Evolutionary conservation across 2,113 vertebrate genomes (phyloP), one percentile per base, ranked within the genome.

Genomic region (Silurus asotus): DNA sequence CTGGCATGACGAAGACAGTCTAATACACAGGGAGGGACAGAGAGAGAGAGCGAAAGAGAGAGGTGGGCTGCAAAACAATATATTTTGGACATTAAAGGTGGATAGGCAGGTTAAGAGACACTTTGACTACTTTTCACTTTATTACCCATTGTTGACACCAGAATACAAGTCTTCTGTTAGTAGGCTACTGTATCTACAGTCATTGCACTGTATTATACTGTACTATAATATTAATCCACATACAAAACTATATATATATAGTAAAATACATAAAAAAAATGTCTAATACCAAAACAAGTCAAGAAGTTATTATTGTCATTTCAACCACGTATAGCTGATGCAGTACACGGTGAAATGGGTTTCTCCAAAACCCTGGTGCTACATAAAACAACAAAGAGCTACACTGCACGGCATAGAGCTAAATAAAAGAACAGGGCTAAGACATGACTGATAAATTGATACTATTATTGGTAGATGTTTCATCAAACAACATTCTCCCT

Each of bases 1-100:
- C 86, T 70, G 55, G 82, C 83, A 88, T 91, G 92, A 91, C 89
- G 89, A 85, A 55, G 28, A 53, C 25, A 82, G 61, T 74, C 62
- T 59, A 23, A 25, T n/a, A 81, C 20, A 59, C 6, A 53, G 77
- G 61, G 28, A 56, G 65, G 55, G n/a, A 69, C 6, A 53, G 77
- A 69, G 28, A 56, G 65, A 64, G n/a, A 69, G 51, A 48, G 28
- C 45, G 56, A 14, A 14, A 80, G 37, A n/a, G 48, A 70, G 64
- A 83, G 11, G 48, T 23, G 23, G 25, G n/a, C 49, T 15, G 19
- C 6, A 72, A 84, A 61, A 84, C 20, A 59, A n/a, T 14, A 61
- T 17, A 49, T 19, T 37, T 56, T 86, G 81, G 20, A 59, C 56
- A 74, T 23, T 1, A 85, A 70, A 84, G 82, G 70, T 85, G 51